Conservation (phyloP, 1,140 invertebrate genomes). For the Diorhabda elongata region DNA sequence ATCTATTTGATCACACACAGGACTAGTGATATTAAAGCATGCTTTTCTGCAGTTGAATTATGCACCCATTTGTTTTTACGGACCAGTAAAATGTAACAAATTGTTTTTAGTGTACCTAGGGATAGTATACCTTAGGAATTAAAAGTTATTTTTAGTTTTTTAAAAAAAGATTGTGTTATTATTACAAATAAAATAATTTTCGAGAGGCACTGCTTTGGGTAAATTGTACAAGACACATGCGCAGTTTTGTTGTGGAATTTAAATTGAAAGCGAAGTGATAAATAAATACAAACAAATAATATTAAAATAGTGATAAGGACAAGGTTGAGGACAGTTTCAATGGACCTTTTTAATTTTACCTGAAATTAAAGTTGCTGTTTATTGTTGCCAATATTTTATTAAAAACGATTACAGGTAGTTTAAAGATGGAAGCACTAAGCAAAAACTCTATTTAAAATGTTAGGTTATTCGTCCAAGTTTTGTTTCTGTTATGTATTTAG, state of each 20-base stretch:
- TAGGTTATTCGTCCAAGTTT: too few species aligned
- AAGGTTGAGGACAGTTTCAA: too few species aligned
- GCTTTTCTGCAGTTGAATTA: neutral
- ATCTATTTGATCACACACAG: neutral
- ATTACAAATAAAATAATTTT: constrained; percentile 6
- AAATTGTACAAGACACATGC: constrained; percentile 5
- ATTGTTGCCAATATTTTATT: too few species aligned
- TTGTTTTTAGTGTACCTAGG: neutral
- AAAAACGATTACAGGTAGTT: too few species aligned
- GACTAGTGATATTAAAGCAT: neutral
- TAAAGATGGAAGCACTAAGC: too few species aligned
- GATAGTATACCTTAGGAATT: neutral
- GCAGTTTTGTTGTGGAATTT: neutral
- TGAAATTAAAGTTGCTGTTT: too few species aligned
- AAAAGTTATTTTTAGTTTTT: neutral
- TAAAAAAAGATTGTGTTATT: neutral
- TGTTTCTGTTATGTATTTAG: too few species aligned
- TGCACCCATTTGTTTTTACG: neutral
- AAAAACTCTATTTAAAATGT: too few species aligned
- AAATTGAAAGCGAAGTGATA: neutral
- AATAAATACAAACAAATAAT: neutral
- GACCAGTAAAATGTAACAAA: neutral
- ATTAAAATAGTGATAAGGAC: too few species aligned
- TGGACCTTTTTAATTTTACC: too few species aligned
- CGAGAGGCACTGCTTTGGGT: constrained; percentile 18